Evolutionary conservation across 2,113 vertebrate genomes (phyloP).

Genomic region (Scytalopus superciliaris): DNA sequence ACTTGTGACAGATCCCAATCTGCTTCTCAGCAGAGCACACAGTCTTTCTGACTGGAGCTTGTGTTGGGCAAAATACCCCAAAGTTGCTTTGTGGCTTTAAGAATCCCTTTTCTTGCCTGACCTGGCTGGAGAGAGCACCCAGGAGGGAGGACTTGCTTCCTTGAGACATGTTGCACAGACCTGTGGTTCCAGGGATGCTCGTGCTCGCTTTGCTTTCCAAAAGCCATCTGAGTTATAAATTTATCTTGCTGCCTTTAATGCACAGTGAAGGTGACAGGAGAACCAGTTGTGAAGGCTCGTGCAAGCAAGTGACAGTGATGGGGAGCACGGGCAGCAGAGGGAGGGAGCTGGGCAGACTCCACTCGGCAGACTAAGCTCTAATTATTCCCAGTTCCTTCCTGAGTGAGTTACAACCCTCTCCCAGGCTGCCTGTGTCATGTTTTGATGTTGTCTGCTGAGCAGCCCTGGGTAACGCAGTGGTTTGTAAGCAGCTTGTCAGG

Average conservation of each 20-base stretch:
- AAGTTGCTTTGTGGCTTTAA: neutral
- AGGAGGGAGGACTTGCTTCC: fast-evolving
- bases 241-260: neutral
- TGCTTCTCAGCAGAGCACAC: neutral
- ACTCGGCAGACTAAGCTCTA: neutral
- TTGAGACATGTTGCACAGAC: fast-evolving
- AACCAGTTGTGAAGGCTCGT: neutral
- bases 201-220: neutral
- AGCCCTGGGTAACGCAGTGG: neutral
- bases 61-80: neutral
- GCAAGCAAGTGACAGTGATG: neutral
- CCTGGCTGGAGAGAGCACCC: fast-evolving
- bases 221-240: neutral
- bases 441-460: neutral
- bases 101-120: neutral
- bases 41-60: neutral
- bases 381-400: neutral
- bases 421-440: neutral
- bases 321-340: neutral
- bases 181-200: neutral
- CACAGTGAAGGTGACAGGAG: neutral
- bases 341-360: neutral
- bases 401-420: neutral
- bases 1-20: neutral
- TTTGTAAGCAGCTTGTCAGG: neutral